Conservation (phyloP, 2,797 vertebrate genomes). For the Acipenser ruthenus region DNA sequence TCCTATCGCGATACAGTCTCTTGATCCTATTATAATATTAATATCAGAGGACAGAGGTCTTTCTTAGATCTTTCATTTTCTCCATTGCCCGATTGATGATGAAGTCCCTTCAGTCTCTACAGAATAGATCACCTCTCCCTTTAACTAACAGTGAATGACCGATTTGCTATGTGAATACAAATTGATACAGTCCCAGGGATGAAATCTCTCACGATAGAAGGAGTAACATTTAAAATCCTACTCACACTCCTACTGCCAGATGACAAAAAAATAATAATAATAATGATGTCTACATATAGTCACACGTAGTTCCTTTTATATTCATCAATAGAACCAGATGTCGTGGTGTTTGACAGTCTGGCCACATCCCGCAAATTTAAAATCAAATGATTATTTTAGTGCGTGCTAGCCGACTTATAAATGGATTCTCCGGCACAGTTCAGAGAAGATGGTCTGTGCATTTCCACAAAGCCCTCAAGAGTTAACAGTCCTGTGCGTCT, state of each 20-base stretch:
- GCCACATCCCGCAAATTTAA: not conserved
- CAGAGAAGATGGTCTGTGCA: slow-evolving; percentile 2
- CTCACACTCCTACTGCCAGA: slow-evolving; percentile 10
- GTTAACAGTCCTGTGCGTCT: slow-evolving; percentile 9
- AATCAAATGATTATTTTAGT: not conserved
- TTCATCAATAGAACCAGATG: not conserved
- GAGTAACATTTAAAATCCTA: slow-evolving; percentile 8
- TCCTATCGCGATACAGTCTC: too few species aligned
- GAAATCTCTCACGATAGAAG: not conserved
- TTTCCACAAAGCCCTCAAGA: not conserved
- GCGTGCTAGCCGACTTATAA: not conserved
- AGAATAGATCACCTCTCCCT: too few species aligned
- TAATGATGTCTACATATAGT: slow-evolving; percentile 30
- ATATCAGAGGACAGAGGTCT: not conserved
- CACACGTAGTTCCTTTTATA: slow-evolving; percentile 33
- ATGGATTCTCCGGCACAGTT: slow-evolving; percentile 4
- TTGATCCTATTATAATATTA: not conserved
- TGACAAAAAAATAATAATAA: slow-evolving; percentile 24
- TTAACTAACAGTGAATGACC: not conserved
- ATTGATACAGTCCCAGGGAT: not conserved
- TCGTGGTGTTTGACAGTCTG: not conserved
- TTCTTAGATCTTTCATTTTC: slow-evolving; percentile 4
- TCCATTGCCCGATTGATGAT: not conserved
- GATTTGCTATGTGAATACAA: slow-evolving; percentile 1
- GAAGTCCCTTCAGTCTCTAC: not conserved